These are phyloP conservation scores for Eurystomus glaucurus DNA, from an alignment of 2,797 vertebrate species.

Conservation along the genomic window DNA sequence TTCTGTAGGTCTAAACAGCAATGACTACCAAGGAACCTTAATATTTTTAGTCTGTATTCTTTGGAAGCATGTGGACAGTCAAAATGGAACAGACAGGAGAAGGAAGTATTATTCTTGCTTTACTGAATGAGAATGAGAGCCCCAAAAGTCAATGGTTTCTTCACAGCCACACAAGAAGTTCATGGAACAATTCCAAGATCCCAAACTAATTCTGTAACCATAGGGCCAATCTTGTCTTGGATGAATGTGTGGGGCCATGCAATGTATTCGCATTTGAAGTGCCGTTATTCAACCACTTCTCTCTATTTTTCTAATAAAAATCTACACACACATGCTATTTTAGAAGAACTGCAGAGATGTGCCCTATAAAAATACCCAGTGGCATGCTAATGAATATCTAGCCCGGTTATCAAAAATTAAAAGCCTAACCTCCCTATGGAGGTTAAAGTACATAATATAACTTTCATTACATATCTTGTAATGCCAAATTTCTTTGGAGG, in stretches of 20 bases:
- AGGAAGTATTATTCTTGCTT: not conserved
- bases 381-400: not conserved
- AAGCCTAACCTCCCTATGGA: not conserved
- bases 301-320: not conserved
- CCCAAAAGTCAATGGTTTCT: not conserved
- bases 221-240: not conserved
- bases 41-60: not conserved
- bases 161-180: not conserved
- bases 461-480: not conserved
- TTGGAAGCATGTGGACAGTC: not conserved
- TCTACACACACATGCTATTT: not conserved
- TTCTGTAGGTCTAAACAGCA: not conserved
- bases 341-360: not conserved
- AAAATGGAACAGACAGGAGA: not conserved
- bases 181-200: not conserved
- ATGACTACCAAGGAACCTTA: not conserved
- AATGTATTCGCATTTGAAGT: not conserved
- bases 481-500: conserved; percentile 3
- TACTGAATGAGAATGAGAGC: not conserved
- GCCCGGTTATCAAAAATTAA: conserved; percentile 20
- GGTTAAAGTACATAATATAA: not conserved
- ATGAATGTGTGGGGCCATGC: not conserved
- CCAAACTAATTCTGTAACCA: not conserved
- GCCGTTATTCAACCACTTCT: not conserved
- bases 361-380: conserved; percentile 9